Conservation (phyloP, 2,888 invertebrate genomes). For the Phragmatobia fuliginosa region DNA sequence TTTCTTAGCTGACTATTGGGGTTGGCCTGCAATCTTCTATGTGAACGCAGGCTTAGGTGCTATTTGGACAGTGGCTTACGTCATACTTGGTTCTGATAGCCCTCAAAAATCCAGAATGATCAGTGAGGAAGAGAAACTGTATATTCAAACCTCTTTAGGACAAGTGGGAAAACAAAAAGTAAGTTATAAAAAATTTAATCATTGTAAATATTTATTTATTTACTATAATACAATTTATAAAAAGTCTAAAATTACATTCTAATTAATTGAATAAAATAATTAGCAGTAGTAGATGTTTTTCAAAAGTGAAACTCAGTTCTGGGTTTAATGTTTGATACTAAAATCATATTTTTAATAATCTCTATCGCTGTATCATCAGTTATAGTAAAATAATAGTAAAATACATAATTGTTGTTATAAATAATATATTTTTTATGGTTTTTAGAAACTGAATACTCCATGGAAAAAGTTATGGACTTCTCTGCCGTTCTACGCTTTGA, state of each 20-base stretch:
- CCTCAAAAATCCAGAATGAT: conserved; percentile 87
- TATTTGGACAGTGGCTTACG: conserved; percentile 86
- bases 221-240: too few relatives aligned
- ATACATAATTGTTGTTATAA: too few relatives aligned
- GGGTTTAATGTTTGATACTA: too few relatives aligned
- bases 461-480: conserved; percentile 84
- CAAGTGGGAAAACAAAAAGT: conserved; percentile 24
- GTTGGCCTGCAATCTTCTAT: conserved; percentile 92
- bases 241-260: too few relatives aligned
- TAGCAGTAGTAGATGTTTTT: too few relatives aligned
- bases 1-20: conserved; percentile 86
- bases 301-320: too few relatives aligned
- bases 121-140: conserved; percentile 75
- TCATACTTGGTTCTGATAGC: conserved; percentile 87
- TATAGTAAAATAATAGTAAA: too few relatives aligned
- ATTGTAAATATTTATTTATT: too few relatives aligned
- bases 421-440: not conserved
- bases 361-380: too few relatives aligned
- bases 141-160: conserved; percentile 13
- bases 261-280: too few relatives aligned
- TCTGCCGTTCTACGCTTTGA: conserved; percentile 83
- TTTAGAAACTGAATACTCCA: conserved; percentile 50
- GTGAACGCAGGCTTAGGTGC: conserved; percentile 87
- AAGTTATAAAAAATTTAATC: not conserved
- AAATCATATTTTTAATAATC: too few relatives aligned